Evolutionary conservation across 2,888 invertebrate genomes (phyloP), one percentile per base, ranked within the genome.

Genomic region (Eristalinus aeneus): DNA sequence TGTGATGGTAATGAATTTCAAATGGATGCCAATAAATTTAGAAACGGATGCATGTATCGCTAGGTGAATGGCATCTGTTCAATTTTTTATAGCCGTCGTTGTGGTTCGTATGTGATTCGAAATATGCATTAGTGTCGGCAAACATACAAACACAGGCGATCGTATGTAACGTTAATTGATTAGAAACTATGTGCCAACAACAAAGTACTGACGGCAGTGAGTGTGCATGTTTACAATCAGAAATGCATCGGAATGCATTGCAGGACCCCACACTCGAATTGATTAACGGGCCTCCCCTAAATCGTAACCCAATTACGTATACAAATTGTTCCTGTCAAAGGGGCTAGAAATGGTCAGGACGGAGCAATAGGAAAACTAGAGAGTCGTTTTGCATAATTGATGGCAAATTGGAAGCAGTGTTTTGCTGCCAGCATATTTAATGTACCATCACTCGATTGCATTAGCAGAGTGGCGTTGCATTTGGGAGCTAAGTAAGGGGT

Each of bases 401-500:
- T 91, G 91, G 91, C 91, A 92, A 91, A 91, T 91, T 91, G 91
- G 86, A 91, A 91, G 91, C 90, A 90, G 89, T 91, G 90, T 90
- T 91, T 90, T 86, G 85, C 85, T 86, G 68, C 76, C 81, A 81
- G 85, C 81, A 86, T 86, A 81, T 86, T 86, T 77, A 86, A 86
- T 86, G 81, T 56, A 64, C 54, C 16, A 81, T 46, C 46, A 56
- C 63, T 73, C 72, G 85, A 81, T 81, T 80, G 81, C 81, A 85
- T 76, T 81, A 86, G 76, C 68, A 39, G 60, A 54, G 20, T 31
- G 34, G 36, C 11, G 32, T n/a, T 23, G 11, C 12, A 22, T 9
- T 11, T 23, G 23, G 23, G 46, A 1, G 16, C 63, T 16, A 20
- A 32, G 32, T n/a, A 20, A 61, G 20, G 63, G 27, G 63, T 31